Base-by-base conservation (phyloP, 2,888 invertebrate genomes). In the Antheraea yamamai region DNA sequence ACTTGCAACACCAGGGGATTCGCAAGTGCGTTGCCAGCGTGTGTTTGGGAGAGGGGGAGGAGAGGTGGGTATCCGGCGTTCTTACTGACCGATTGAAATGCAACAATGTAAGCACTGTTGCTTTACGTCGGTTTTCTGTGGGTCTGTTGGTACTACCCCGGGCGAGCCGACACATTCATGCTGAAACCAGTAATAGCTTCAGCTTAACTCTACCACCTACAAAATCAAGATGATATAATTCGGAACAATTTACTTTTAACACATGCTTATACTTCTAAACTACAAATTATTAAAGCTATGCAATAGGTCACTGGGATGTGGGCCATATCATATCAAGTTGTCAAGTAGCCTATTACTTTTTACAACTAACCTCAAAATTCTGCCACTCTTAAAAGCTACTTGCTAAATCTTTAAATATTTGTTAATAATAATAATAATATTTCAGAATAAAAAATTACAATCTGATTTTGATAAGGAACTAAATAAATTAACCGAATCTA, bases 401-500 rank as follows among this genome's bases (percentile, higher is more conserved):
- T 23, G 8, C 12, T 2, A 23, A 23, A 61, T 61, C 12, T 61
- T 61, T n/a, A 8, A 23, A 23, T 12, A 61, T 61, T 61, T 68
- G 68, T 35, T 30, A 16, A 30, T 68, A 35, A 8, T 35, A 68
- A 68, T 68, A 20, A n/a, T 20, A 70, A 39, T n/a, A 70, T 81
- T 79, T 77, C 81, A 94, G 94, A 93, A 93, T 78, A 79, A 87
- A 80, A 83, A 87, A 75, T 76, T 92, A 64, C 91, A 92, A 83
- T 77, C 76, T 39, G 89, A 92, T 76, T 92, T 89, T 78, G 90
- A 92, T 76, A 83, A 81, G 74, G 90, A 94, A 82, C 81, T 95
- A 12, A 86, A 81, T 66, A 90, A 87, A 76, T 81, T 95, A 76
- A 91, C 89, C 16, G 88, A 89, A 78, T 92, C 91, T 3, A 91